Evolutionary conservation across 2,113 vertebrate species (phyloP), one percentile per base, ranked within the genome.

Genomic region (Otocyon megalotis): DNA sequence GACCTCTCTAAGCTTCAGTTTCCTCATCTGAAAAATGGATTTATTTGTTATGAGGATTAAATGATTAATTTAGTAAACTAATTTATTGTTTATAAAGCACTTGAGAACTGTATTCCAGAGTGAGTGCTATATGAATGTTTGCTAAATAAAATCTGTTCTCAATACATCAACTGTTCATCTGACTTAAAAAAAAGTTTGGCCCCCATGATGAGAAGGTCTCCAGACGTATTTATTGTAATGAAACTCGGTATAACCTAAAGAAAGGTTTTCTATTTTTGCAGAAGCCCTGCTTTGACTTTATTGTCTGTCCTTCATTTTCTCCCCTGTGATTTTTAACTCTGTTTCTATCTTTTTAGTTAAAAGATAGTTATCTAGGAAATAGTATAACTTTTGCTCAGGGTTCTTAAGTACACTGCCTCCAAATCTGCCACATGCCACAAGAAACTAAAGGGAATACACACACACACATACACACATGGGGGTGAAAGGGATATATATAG

Each of bases 101-200:
- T 86, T 63, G 90, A 81, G 37, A 84, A 32, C 74, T 80, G 67
- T 37, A 67, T 74, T 32, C 53, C 24, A 84, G 5, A 93, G 24
- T 69, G 69, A 88, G n/a, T 7, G 43, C 50, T 65, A 63, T 32
- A 20, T 22, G 24, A 95, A 77, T 76, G 35, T 87, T 54, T 97
- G 56, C 54, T 91, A 93, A 96, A 88, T 94, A 89, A 93, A 80
- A 69, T 80, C 28, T 63, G 9, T 83, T 63, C 43, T 88, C 67
- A 20, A 93, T 53, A 92, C 69, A 69, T 93, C 54, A 89, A 54
- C 53, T 92, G 19, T 72, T 93, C 60, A 86, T 67, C 84, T 85
- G 80, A 97, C 67, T 88, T 85, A 97, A 77, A 91, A 97, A 76
- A 91, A 81, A 81, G 20, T 81, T 67, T 91, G 53, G 74, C 58